Evolutionary conservation across 2,888 invertebrate species (phyloP), one percentile per base, ranked within the genome.

Genomic region (Eudasyphora cyanicolor): DNA sequence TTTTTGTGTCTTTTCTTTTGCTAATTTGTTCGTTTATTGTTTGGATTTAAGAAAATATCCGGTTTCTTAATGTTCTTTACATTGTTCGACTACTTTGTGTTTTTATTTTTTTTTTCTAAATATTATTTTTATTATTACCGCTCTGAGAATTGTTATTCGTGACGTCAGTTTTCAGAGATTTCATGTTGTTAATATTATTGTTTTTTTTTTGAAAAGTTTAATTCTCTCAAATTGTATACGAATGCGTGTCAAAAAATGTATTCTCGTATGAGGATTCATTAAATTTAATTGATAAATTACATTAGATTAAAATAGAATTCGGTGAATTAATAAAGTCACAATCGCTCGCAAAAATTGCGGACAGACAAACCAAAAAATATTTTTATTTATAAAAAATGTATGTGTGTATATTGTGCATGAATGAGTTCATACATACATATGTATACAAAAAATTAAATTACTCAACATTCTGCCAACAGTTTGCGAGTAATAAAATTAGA

Each of bases 241-340:
- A 32, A 57, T 74, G 49, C 71, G 54, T 77, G 69, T 73, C 17
- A 17, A 73, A 73, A 57, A n/a, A 12, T 49, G 17, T 17, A 2
- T 70, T 45, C 0, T 67, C 14, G 35, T 10, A 21, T 21, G 71
- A 35, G 54, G n/a, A 21, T 49, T 35, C 38, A 67, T 62, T 78
- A 74, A 75, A 70, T 62, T 69, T 74, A 38, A 74, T 82, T 77
- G 45, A 45, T 69, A 73, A 76, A 29, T 70, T 62, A 64, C 51
- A n/a, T 57, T 21, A 38, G 42, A 70, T 70, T 69, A 60, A 45
- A 42, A 29, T 45, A 14, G 57, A 57, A 57, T 57, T 57, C 14
- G 24, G 19, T 24, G 2, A 54, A 54, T 54, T 54, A 54, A 21
- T 21, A 24, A 57, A 57, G 45, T 24, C 8, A 54, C 49, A 49